Evolutionary conservation across 2,797 vertebrate species (phyloP).

Genomic region (Melanotaenia nigrans): DNA sequence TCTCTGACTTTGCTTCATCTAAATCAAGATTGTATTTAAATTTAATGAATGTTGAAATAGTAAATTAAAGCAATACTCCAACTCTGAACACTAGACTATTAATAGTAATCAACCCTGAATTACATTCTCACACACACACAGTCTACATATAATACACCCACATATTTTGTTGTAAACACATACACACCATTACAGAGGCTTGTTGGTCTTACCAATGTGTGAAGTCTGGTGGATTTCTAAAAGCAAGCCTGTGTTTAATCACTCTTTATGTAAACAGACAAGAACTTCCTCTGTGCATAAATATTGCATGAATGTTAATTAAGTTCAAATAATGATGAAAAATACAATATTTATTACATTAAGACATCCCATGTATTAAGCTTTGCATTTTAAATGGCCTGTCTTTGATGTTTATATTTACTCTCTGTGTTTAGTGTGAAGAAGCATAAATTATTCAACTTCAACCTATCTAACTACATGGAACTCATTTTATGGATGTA

Average conservation of each 20-base stretch:
- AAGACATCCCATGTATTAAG: slow-evolving; percentile 68
- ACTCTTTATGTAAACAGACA: slow-evolving; percentile 80
- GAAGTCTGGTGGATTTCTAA: slow-evolving; percentile 62
- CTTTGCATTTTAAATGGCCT: slow-evolving; percentile 75
- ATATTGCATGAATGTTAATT: slow-evolving; percentile 85
- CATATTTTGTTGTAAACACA: slow-evolving; percentile 23
- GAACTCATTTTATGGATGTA: slow-evolving; percentile 81
- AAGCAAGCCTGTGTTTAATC: slow-evolving; percentile 73
- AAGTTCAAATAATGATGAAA: slow-evolving; percentile 82
- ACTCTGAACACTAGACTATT: slow-evolving; percentile 29
- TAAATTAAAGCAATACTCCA: slow-evolving; percentile 29
- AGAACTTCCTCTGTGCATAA: slow-evolving; percentile 78
- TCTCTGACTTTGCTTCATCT: slow-evolving; percentile 12
- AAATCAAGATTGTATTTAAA: slow-evolving; percentile 20
- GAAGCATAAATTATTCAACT: slow-evolving; percentile 83
- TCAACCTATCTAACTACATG: slow-evolving; percentile 79
- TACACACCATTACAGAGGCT: slow-evolving; percentile 31
- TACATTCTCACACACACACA: slow-evolving; percentile 12
- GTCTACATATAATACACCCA: slow-evolving; percentile 14
- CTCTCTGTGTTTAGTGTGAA: slow-evolving; percentile 74
- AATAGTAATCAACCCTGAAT: slow-evolving; percentile 36
- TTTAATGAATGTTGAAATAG: slow-evolving; percentile 34
- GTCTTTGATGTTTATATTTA: slow-evolving; percentile 88
- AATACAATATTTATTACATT: slow-evolving; percentile 84
- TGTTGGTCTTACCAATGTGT: slow-evolving; percentile 57